phyloP scores from a whole-genome alignment of 2,797 vertebrate genomes.

The Morelia viridis region DNA sequence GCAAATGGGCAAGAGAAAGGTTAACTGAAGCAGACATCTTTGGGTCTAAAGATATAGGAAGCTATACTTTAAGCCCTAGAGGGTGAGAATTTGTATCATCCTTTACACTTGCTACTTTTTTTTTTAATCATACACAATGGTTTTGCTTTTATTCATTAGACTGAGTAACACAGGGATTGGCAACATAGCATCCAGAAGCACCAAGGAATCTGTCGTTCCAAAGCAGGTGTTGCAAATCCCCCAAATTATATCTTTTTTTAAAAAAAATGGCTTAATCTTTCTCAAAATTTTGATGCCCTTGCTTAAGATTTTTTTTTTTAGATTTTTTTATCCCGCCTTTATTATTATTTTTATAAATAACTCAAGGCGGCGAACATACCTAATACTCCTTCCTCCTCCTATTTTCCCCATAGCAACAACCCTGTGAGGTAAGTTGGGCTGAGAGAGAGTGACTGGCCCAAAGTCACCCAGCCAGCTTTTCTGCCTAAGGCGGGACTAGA shows the following conservation, averaged over 20 bases:
- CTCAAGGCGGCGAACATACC: no score
- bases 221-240: background rate
- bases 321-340: no score
- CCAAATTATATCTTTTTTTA: no score
- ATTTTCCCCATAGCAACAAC: no score
- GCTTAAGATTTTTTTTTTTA: background rate
- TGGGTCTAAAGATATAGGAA: background rate
- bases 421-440: no score
- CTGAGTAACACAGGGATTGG: background rate
- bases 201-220: background rate
- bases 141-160: background rate
- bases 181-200: background rate
- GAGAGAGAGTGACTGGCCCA: no score
- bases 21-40: background rate
- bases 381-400: no score
- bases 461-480: no score
- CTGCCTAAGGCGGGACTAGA: no score
- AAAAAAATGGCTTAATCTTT: background rate
- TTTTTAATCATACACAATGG: background rate
- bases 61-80: background rate
- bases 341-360: no score
- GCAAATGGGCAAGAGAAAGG: background rate
- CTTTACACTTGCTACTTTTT: background rate
- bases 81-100: background rate
- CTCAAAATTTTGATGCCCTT: background rate